Conservation (phyloP, 2,797 vertebrate genomes). For the Rousettus madagascariensis region DNA sequence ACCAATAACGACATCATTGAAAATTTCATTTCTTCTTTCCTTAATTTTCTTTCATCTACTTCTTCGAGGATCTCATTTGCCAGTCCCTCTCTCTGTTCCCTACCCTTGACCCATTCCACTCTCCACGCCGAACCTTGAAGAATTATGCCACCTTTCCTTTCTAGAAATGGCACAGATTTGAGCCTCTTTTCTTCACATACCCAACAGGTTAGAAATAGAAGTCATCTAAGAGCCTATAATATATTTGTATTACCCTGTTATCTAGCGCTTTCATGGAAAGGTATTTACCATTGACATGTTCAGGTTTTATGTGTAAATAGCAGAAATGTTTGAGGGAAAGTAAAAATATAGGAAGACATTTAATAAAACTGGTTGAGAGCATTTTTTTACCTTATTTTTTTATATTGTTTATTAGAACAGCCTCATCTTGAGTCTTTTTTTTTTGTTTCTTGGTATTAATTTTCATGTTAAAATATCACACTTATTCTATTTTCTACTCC, state of each 20-base stretch:
- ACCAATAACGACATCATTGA: neutral
- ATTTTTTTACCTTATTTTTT: constrained; percentile 45
- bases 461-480: neutral
- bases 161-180: neutral
- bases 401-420: constrained; percentile 45
- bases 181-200: neutral
- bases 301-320: constrained; percentile 70
- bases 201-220: constrained; percentile 68
- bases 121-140: neutral
- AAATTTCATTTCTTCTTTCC: neutral
- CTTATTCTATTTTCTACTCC: neutral
- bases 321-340: constrained; percentile 63
- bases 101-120: fast-evolving
- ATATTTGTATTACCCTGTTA: constrained; percentile 71
- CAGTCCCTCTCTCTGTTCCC: fast-evolving
- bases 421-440: neutral
- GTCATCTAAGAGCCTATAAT: constrained; percentile 29
- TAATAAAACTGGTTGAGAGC: constrained; percentile 67
- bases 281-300: constrained; percentile 76
- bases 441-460: neutral
- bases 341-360: constrained; percentile 77
- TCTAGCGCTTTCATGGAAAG: constrained; percentile 70
- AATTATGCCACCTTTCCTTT: neutral
- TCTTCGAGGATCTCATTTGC: neutral
- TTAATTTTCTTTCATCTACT: neutral